A percentile compares a stretch with the other conserved stretches of the same genome.
Evolutionary conservation across 2,888 invertebrate genomes (phyloP).

Genomic region (Pediacus dermestoides): DNA sequence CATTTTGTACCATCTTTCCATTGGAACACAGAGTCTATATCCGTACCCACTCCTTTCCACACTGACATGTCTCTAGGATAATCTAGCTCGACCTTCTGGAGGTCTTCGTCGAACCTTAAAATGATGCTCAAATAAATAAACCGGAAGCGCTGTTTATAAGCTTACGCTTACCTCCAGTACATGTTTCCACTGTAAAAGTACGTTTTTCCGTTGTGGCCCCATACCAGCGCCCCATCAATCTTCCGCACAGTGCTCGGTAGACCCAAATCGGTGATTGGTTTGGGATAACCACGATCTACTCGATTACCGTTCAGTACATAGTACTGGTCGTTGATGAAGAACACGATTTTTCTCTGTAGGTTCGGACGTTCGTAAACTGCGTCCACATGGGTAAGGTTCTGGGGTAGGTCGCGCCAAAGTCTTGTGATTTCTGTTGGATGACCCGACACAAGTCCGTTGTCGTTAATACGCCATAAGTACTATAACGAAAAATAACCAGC

Average conservation of each 20-base stretch:
- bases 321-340: slow-evolving; percentile 75
- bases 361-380: slow-evolving; percentile 90
- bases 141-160: neutral
- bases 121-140: slow-evolving; percentile 6
- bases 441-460: slow-evolving; percentile 59
- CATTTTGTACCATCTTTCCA: slow-evolving; percentile 81
- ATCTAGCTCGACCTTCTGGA: slow-evolving; percentile 77
- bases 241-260: slow-evolving; percentile 71
- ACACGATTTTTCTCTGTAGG: slow-evolving; percentile 71
- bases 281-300: slow-evolving; percentile 70
- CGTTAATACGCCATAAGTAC: slow-evolving; percentile 89
- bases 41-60: slow-evolving; percentile 87
- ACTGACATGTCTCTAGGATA: slow-evolving; percentile 93
- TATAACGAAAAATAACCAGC: slow-evolving; percentile 52
- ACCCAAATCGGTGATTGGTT: slow-evolving; percentile 72
- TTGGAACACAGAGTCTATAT: slow-evolving; percentile 90
- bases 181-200: slow-evolving; percentile 84
- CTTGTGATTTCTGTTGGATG: slow-evolving; percentile 82
- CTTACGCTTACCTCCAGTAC: slow-evolving; percentile 71
- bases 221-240: slow-evolving; percentile 88
- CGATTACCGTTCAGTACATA: slow-evolving; percentile 77
- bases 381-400: slow-evolving; percentile 79
- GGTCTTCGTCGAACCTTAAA: slow-evolving; percentile 71
- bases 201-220: slow-evolving; percentile 91
- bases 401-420: slow-evolving; percentile 78